These are phyloP conservation scores for Petrocephalus schoutedeni DNA, from an alignment of 2,797 vertebrate genomes.

Conservation along the genomic window DNA sequence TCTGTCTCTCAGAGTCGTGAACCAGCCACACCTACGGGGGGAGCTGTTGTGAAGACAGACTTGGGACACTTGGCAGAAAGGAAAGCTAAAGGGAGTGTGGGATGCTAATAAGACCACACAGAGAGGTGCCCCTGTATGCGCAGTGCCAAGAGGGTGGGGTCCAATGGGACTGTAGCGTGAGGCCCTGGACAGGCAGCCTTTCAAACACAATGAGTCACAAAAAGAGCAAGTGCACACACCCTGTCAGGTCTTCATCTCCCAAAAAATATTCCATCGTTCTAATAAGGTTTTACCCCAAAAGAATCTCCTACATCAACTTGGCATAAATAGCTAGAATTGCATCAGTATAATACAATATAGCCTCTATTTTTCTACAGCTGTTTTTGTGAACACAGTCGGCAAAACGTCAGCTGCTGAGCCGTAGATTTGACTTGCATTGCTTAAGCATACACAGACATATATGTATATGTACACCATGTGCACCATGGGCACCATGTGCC, in stretches of 20 bases:
- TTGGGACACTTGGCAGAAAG: background rate
- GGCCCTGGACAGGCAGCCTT: constrained; percentile 21
- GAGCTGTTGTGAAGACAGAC: background rate
- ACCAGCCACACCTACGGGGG: background rate
- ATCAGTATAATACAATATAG: constrained; percentile 3
- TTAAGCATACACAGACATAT: background rate
- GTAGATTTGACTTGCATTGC: background rate
- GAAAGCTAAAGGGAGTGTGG: background rate
- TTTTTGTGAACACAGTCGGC: background rate
- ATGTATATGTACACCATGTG: background rate
- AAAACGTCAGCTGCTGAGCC: background rate
- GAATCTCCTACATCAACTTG: constrained; percentile 20
- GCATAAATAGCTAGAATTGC: constrained; percentile 6
- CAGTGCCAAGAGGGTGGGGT: background rate
- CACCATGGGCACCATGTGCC: background rate
- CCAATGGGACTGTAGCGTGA: background rate
- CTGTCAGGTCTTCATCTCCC: constrained; percentile 30
- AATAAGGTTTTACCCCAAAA: constrained; percentile 39
- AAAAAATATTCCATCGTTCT: constrained; percentile 29
- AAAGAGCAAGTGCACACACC: constrained; percentile 13
- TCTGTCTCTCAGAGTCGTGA: background rate
- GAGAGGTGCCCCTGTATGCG: constrained; percentile 3
- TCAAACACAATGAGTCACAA: constrained; percentile 30
- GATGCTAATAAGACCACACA: background rate
- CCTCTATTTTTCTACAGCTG: constrained; percentile 7